Base-by-base conservation (phyloP, 2,888 invertebrate genomes). In the Drosophila ustulata region DNA sequence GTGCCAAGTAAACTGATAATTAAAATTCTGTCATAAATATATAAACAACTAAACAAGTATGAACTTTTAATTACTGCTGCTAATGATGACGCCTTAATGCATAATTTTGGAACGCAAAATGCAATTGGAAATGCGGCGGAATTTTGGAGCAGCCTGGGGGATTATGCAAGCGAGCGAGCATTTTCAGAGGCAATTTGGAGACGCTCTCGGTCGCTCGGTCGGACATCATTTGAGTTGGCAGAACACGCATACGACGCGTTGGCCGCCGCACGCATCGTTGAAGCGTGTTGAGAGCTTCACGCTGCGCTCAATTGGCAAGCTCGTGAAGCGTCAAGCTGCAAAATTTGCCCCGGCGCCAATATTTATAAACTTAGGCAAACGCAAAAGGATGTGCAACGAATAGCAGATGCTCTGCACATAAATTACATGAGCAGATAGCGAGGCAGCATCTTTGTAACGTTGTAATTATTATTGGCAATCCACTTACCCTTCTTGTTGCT, bases 401-500 rank as follows among this genome's bases (percentile, higher is more conserved):
- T 32, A 32, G 13, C 28, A 47, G 26, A 28, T 28, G n/a, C 11
- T 49, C 18, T 49, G 7, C 30, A 18, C 30, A 23, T 37, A 13
- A 30, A 30, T 9, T 23, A 18, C 49, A 32, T 32, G 2, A 5
- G 13, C 5, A 28, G 1, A 45, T 26, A 28, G 9, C 32, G 9
- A 30, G 6, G 7, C 8, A 8, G 8, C 30, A 32, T 8, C 8
- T 6, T 8, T 9, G 32, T 9, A 32, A 32, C 9, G 18, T 32
- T 3, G 32, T 11, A 26, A 45, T 25, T 45, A 25, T 6, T 46
- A 46, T 30, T 34, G 30, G 34, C 50, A 9, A 13, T 32, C 57
- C 43, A 37, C 87, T 84, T 72, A 87, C 88, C 88, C 93, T 93
- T 80, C 64, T 81, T 78, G 70, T 62, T 59, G 65, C 75, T 37